phyloP scores from a whole-genome alignment of 2,113 vertebrate genomes.

The Laticauda colubrina region DNA sequence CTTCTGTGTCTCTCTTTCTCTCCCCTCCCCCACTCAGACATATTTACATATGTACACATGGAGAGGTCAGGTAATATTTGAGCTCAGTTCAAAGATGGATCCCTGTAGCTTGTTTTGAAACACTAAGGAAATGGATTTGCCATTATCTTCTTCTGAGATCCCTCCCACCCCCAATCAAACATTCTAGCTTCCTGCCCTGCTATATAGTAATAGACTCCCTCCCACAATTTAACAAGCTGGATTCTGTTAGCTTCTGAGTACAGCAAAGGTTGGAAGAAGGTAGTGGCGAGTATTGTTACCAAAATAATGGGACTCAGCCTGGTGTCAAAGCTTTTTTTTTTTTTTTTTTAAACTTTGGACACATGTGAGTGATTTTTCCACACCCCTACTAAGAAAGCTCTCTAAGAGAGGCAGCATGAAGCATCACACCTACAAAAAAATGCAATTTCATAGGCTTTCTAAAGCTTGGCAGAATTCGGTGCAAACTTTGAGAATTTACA shows the following conservation, averaged over 20 bases:
- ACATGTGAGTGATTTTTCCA: not conserved
- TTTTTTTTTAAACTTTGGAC: not conserved
- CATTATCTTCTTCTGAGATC: not conserved
- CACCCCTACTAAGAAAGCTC: not conserved
- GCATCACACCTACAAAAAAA: not conserved
- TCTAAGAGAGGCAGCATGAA: not conserved
- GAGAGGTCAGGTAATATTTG: not conserved
- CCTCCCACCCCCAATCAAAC: not conserved
- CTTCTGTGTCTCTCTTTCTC: not conserved
- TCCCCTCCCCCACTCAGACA: not conserved
- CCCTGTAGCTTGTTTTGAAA: not conserved
- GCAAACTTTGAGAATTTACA: not conserved
- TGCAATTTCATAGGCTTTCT: not conserved
- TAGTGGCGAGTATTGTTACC: not conserved
- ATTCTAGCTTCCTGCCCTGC: not conserved
- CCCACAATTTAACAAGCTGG: not conserved
- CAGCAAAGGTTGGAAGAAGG: not conserved
- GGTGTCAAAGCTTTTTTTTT: not conserved
- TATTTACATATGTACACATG: not conserved
- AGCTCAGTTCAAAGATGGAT: not conserved
- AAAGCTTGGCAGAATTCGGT: not conserved
- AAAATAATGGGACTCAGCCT: not conserved
- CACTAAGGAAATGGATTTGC: not conserved
- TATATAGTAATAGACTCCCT: not conserved
- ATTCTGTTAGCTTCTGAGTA: not conserved